phyloP scores from a whole-genome alignment of 2,797 vertebrate species.

The Amazonetta brasiliensis region DNA sequence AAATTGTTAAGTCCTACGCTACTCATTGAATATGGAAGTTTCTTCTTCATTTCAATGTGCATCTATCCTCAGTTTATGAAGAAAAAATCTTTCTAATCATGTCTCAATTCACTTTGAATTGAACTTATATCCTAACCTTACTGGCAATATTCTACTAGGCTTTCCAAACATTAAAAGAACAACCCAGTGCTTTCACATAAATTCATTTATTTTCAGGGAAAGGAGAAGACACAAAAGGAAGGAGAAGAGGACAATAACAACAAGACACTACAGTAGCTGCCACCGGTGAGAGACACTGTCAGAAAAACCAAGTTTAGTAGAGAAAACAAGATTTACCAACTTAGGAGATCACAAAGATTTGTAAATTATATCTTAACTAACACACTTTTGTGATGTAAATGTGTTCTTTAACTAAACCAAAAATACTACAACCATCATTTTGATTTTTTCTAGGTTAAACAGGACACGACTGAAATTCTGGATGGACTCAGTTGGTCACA shows the following conservation, averaged over 20 bases:
- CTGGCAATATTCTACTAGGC: not conserved
- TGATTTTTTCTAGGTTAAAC: not conserved
- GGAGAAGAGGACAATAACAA: not conserved
- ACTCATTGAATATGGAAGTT: not conserved
- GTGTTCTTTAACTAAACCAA: not conserved
- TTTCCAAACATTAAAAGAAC: constrained; percentile 2
- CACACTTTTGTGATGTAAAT: not conserved
- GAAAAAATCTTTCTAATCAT: not conserved
- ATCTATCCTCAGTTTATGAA: not conserved
- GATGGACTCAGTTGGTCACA: not conserved
- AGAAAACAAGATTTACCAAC: not conserved
- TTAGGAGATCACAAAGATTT: not conserved
- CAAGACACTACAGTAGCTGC: not conserved
- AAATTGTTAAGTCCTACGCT: not conserved
- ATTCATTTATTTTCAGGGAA: not conserved
- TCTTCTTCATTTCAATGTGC: not conserved
- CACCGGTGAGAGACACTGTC: not conserved
- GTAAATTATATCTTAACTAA: not conserved
- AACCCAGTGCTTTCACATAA: not conserved
- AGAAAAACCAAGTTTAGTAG: not conserved
- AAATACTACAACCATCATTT: not conserved
- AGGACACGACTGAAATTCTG: not conserved
- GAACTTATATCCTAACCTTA: not conserved
- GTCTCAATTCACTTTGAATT: not conserved
- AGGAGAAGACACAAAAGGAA: not conserved